A percentile compares a stretch with the other conserved stretches of the same genome.
Evolutionary conservation across 2,113 vertebrate species (phyloP).

Genomic region (Neodontobutis hainanensis): DNA sequence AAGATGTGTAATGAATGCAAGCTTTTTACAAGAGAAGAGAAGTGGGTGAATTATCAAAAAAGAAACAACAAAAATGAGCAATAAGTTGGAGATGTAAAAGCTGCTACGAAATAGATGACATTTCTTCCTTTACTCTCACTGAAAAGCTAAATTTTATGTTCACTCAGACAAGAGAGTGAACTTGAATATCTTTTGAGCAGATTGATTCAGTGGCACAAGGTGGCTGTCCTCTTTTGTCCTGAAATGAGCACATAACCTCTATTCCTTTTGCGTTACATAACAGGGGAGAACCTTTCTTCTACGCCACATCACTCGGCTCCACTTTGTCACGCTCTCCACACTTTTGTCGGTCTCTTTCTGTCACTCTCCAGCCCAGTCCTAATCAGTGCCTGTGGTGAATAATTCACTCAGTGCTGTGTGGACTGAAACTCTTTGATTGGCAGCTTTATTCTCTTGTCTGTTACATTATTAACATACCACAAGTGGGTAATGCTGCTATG

Average conservation of each 20-base stretch:
- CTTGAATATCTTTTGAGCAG: neutral
- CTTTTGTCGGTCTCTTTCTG: slow-evolving; percentile 46
- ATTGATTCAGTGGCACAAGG: neutral
- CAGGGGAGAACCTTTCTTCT: slow-evolving; percentile 32
- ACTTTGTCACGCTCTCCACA: slow-evolving; percentile 46
- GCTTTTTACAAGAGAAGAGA: neutral
- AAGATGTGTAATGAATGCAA: slow-evolving; percentile 28
- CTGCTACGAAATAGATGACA: neutral
- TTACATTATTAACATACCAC: slow-evolving; percentile 76
- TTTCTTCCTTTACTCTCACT: no score
- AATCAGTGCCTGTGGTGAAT: slow-evolving; percentile 79
- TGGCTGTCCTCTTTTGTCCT: slow-evolving; percentile 23
- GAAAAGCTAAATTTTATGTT: no score
- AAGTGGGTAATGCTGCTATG: slow-evolving; percentile 57
- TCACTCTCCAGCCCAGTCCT: slow-evolving; percentile 50
- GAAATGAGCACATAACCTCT: slow-evolving; percentile 22
- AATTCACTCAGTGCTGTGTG: slow-evolving; percentile 71
- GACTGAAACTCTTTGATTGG: slow-evolving; percentile 74
- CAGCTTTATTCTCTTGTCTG: slow-evolving; percentile 74
- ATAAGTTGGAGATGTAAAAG: neutral
- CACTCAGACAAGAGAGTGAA: no score
- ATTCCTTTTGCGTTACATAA: slow-evolving; percentile 39
- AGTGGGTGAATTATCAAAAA: slow-evolving; percentile 2
- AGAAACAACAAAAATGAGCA: slow-evolving; percentile 20
- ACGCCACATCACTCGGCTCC: slow-evolving; percentile 6